Evolutionary conservation across 1,140 invertebrate genomes (phyloP), one percentile per base, ranked within the genome.

Genomic region (Pseudomyrmex dendroicus): DNA sequence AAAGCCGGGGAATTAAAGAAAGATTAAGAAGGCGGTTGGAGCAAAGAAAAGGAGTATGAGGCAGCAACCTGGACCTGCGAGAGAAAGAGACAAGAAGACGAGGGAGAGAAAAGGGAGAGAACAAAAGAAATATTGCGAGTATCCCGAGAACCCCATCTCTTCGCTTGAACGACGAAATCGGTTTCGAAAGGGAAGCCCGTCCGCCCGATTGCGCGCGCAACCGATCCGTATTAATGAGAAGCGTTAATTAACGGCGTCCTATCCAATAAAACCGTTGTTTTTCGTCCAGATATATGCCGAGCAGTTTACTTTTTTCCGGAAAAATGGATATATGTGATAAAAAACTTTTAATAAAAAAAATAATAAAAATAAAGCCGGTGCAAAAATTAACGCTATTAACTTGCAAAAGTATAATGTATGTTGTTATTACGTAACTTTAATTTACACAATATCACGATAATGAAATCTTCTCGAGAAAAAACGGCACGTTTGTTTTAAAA

Each of bases 21-120:
- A 90, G 90, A 91, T 91, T 91, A 91, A 90, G 90, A 90, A 89
- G 83, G 64, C 83, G 82, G 86, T 70, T 52, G 78, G 35, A 63
- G 80, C 57, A 80, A 35, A 35, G 73, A 83, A 84, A 84, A 80
- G 68, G 76, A 74, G 87, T 80, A 77, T 70, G 77, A 89, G 74
- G 74, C 70, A 84, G 67, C 84, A 44, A 70, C 80, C 61, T 61
- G 85, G 72, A 88, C 25, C 76, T 70, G 63, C 66, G 64, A 63
- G 76, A 74, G 64, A 46, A 44, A 50, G 56, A 62, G 35, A 35
- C 35, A 35, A 22, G 46, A 67, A 80, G 62, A 82, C 59, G 61
- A 82, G 17, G 66, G 20, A 22, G 1, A 13, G 59, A 62, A 61
- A 15, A 13, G 22, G 62, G 84, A 68, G n/a, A 80, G 66, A 66